Percentiles rank a stretch among this genome's conserved stretches.
Conservation (phyloP, 2,797 vertebrate species). For the Acanthurus tractus region DNA sequence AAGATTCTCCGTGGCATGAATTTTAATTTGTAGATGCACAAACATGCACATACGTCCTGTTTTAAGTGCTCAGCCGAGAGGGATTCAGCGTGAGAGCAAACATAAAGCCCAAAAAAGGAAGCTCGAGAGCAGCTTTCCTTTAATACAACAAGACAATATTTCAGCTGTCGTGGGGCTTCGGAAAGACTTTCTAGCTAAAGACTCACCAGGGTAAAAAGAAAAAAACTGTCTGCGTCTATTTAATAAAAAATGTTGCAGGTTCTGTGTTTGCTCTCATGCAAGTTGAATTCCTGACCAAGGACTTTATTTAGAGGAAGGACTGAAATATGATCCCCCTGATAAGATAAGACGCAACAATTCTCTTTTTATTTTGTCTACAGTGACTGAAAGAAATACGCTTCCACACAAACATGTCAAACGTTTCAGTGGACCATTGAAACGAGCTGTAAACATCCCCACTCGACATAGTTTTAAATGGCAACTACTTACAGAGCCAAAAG, state of each 20-base stretch:
- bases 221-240: slow-evolving; percentile 34
- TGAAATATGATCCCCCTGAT: slow-evolving; percentile 43
- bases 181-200: slow-evolving; percentile 31
- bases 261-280: slow-evolving; percentile 23
- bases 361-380: slow-evolving; percentile 30
- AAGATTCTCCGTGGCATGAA: slow-evolving; percentile 27
- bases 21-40: slow-evolving; percentile 37
- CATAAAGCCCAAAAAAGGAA: slow-evolving; percentile 27
- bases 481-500: slow-evolving; percentile 40
- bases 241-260: slow-evolving; percentile 53
- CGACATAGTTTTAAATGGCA: slow-evolving; percentile 11
- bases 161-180: slow-evolving; percentile 38
- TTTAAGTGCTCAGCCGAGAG: slow-evolving; percentile 30
- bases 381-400: slow-evolving; percentile 6
- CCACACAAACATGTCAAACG: not conserved
- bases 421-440: slow-evolving; percentile 24
- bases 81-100: slow-evolving; percentile 35
- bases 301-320: slow-evolving; percentile 45
- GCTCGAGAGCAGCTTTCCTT: slow-evolving; percentile 44
- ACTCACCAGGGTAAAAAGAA: slow-evolving; percentile 35
- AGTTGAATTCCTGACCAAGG: slow-evolving; percentile 26
- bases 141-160: slow-evolving; percentile 54
- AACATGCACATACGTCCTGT: not conserved
- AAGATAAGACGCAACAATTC: slow-evolving; percentile 31
- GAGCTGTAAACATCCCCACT: slow-evolving; percentile 10